Evolutionary conservation across 2,113 vertebrate species (phyloP).

Genomic region (Recurvirostra avosetta): DNA sequence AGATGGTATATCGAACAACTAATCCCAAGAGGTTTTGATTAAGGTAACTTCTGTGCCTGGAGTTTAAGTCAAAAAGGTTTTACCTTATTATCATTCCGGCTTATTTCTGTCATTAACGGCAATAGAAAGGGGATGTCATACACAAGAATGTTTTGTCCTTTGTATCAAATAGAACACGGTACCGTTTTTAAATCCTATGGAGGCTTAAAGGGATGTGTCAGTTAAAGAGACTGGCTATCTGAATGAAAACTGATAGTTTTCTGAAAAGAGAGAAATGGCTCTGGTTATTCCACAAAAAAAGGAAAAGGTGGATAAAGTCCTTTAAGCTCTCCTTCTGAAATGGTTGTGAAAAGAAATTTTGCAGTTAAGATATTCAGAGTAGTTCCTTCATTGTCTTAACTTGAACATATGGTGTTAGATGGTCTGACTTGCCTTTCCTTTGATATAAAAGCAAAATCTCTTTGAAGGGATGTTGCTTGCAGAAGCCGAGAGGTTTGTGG

Average conservation of each 20-base stretch:
- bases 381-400: neutral
- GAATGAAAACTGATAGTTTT: neutral
- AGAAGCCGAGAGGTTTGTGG: neutral
- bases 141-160: neutral
- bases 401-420: neutral
- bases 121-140: neutral
- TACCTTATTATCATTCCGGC: neutral
- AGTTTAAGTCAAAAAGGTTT: neutral
- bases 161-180: neutral
- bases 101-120: neutral
- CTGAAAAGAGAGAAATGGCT: neutral
- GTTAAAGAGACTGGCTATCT: neutral
- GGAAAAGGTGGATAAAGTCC: neutral
- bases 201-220: neutral
- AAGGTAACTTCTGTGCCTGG: neutral
- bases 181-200: neutral
- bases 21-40: neutral
- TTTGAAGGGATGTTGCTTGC: neutral
- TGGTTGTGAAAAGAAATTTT: neutral
- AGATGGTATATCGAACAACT: neutral
- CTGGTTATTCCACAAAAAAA: neutral
- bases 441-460: neutral
- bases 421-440: neutral
- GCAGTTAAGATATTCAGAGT: neutral
- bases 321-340: neutral